These are phyloP conservation scores for Phytoseiulus persimilis DNA, from an alignment of 2,888 invertebrate species.

Conservation along the genomic window DNA sequence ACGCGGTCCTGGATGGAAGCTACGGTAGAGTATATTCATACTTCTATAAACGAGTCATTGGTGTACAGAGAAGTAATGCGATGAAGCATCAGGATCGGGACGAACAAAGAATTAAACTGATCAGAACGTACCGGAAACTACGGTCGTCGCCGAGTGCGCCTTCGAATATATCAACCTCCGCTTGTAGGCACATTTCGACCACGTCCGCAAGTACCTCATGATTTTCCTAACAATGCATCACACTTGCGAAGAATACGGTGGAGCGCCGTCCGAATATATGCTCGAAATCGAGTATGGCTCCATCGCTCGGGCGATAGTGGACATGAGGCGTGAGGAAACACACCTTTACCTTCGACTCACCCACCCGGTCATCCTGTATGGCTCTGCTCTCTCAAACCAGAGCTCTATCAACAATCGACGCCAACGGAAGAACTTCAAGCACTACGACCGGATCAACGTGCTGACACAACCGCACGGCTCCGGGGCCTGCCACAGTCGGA, in stretches of 20 bases:
- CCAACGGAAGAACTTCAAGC: neutral
- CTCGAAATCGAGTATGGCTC: neutral
- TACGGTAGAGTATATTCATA: neutral
- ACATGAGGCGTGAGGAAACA: neutral
- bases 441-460: too few species aligned
- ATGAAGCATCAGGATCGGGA: too few species aligned
- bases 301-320: constrained; percentile 9
- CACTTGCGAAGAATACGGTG: neutral
- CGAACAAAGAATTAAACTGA: too few species aligned
- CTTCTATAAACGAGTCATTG: too few species aligned
- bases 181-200: neutral
- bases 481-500: neutral
- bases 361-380: neutral
- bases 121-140: too few species aligned
- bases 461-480: too few species aligned
- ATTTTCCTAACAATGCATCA: neutral
- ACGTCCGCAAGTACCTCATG: neutral
- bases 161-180: too few species aligned
- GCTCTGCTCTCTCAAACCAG: neutral
- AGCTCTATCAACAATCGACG: neutral
- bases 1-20: neutral
- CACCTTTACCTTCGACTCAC: neutral
- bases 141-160: too few species aligned
- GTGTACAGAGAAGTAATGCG: too few species aligned
- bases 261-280: neutral